Evolutionary conservation across 2,888 invertebrate species (phyloP).

Genomic region (Stenurella melanura): DNA sequence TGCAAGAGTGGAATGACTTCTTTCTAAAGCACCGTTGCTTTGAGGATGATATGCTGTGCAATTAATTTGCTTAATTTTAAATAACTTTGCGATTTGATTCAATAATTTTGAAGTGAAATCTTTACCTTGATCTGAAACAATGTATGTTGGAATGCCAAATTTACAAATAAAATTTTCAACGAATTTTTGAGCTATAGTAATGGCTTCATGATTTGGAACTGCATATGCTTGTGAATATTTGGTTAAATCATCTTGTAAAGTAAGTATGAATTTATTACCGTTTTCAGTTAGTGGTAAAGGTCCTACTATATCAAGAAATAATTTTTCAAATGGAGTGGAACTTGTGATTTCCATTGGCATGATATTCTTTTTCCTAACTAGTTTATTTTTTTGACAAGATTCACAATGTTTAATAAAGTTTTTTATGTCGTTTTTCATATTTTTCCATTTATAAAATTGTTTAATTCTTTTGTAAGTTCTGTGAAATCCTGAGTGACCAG

Average conservation of each 20-base stretch:
- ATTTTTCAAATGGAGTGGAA: slow-evolving; percentile 54
- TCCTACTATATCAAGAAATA: slow-evolving; percentile 64
- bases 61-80: no score
- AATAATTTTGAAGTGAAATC: no score
- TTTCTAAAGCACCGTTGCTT: no score
- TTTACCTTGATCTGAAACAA: no score
- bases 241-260: no score
- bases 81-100: no score
- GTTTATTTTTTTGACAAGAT: slow-evolving; percentile 60
- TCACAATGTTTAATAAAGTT: slow-evolving; percentile 45
- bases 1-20: no score
- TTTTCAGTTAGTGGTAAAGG: slow-evolving; percentile 60
- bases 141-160: no score
- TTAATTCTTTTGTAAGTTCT: slow-evolving; percentile 52
- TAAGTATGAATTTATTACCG: slow-evolving; percentile 65
- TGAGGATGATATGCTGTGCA: no score
- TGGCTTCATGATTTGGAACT: slow-evolving; percentile 64
- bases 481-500: slow-evolving; percentile 55
- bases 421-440: slow-evolving; percentile 54
- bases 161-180: no score
- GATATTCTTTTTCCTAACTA: slow-evolving; percentile 42
- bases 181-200: no score
- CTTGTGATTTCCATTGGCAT: slow-evolving; percentile 54
- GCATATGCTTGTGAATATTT: slow-evolving; percentile 62
- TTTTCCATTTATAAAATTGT: slow-evolving; percentile 50